Percentiles rank a stretch among this genome's conserved stretches.
These are phyloP conservation scores for Chrysolina oricalcia DNA, from an alignment of 2,888 invertebrate genomes.

Conservation along the genomic window DNA sequence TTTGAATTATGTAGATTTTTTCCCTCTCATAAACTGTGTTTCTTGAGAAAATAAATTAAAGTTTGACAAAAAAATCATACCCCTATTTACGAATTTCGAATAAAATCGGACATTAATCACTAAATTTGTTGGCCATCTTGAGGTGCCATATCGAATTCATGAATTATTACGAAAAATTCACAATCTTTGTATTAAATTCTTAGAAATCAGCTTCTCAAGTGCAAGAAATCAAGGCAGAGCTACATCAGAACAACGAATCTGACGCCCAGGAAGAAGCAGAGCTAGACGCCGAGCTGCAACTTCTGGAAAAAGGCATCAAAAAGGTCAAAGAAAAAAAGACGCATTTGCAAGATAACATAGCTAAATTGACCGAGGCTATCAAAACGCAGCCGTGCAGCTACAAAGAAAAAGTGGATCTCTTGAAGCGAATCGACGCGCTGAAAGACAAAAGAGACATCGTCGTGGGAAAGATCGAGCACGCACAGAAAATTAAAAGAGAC, in stretches of 20 bases:
- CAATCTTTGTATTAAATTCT: not conserved
- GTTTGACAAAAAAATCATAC: too few relatives aligned
- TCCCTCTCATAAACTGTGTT: too few relatives aligned
- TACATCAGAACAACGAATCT: not conserved
- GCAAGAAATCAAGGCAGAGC: slow-evolving; percentile 29
- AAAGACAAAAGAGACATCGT: slow-evolving; percentile 35
- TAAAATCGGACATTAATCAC: too few relatives aligned
- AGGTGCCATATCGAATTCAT: too few relatives aligned
- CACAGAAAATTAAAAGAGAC: slow-evolving; percentile 35
- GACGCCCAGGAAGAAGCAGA: slow-evolving; percentile 24
- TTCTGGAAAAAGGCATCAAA: slow-evolving; percentile 29
- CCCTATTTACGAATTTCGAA: too few relatives aligned
- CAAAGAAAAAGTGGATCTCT: slow-evolving; percentile 37
- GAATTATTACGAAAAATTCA: not conserved
- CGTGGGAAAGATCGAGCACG: slow-evolving; percentile 37
- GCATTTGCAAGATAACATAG: slow-evolving; percentile 6
- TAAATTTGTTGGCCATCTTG: too few relatives aligned
- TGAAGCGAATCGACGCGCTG: slow-evolving; percentile 31
- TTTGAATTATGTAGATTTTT: too few relatives aligned
- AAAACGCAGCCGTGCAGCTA: slow-evolving; percentile 41
- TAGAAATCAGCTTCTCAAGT: slow-evolving; percentile 32
- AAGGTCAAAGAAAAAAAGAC: slow-evolving; percentile 24
- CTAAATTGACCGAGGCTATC: slow-evolving; percentile 24
- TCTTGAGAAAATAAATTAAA: too few relatives aligned
- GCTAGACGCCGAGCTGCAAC: slow-evolving; percentile 28